Conservation (phyloP, 2,797 vertebrate species). For the Ispidina picta region DNA sequence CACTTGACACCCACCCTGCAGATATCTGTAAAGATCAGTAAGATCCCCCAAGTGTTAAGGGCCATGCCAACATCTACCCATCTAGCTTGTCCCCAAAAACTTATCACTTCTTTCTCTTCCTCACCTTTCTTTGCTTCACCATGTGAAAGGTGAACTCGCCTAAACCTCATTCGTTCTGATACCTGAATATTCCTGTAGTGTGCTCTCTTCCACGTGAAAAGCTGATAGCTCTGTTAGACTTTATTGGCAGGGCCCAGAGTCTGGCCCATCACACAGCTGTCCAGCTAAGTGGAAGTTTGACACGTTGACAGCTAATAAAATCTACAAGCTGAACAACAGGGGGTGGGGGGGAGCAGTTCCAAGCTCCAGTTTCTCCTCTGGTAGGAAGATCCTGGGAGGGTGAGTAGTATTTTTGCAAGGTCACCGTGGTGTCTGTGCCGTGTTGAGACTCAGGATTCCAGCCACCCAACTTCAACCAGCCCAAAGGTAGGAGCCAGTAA, state of each 20-base stretch:
- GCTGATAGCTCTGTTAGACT: not conserved
- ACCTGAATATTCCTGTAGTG: not conserved
- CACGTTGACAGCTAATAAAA: conserved; percentile 38
- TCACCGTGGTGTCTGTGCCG: not conserved
- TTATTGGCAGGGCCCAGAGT: not conserved
- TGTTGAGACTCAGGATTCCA: not conserved
- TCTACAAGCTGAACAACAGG: not conserved
- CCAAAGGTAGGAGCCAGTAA: not conserved
- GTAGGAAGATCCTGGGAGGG: not conserved
- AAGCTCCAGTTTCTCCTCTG: conserved; percentile 5
- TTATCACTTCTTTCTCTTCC: not conserved
- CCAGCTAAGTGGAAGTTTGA: conserved; percentile 10
- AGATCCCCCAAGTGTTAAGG: not conserved
- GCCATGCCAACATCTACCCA: not conserved
- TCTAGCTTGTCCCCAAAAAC: not conserved
- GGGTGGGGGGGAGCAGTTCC: not conserved
- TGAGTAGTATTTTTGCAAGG: not conserved
- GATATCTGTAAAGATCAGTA: too few relatives aligned
- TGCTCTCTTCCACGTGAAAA: not conserved
- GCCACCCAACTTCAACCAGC: not conserved
- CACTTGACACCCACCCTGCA: too few relatives aligned
- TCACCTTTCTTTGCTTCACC: not conserved
- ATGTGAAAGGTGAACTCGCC: rapidly evolving
- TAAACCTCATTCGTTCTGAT: rapidly evolving
- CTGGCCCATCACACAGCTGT: not conserved